phyloP scores from a whole-genome alignment of 1,140 invertebrate genomes.

The Saccostrea glomerata region DNA sequence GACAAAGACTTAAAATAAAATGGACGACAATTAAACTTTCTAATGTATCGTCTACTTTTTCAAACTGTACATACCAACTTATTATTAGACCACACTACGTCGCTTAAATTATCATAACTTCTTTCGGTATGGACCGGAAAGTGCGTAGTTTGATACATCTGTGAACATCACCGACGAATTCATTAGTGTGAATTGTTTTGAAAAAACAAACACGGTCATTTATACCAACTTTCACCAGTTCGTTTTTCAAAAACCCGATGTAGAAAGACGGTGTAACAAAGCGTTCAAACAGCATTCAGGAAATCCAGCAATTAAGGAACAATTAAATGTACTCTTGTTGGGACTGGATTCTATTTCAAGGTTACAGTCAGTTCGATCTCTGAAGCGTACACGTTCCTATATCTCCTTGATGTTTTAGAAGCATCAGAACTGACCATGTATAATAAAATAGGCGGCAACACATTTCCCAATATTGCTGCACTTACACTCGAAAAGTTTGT shows the following conservation, averaged over 20 bases:
- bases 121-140: slow-evolving; percentile 46
- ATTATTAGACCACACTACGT: slow-evolving; percentile 68
- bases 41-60: slow-evolving; percentile 65
- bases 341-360: slow-evolving; percentile 92
- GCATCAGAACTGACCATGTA: slow-evolving; percentile 75
- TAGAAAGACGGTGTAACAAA: slow-evolving; percentile 71
- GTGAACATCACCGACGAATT: slow-evolving; percentile 67
- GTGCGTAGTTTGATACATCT: slow-evolving; percentile 48
- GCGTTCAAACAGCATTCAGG: slow-evolving; percentile 43
- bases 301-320: slow-evolving; percentile 59
- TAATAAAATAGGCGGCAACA: slow-evolving; percentile 78
- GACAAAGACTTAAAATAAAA: slow-evolving; percentile 69
- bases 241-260: slow-evolving; percentile 73
- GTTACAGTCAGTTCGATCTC: slow-evolving; percentile 90
- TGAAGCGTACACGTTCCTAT: slow-evolving; percentile 85
- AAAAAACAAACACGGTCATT: slow-evolving; percentile 60
- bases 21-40: slow-evolving; percentile 57
- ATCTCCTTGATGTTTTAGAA: slow-evolving; percentile 76
- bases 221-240: slow-evolving; percentile 79
- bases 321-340: slow-evolving; percentile 84
- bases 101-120: slow-evolving; percentile 60
- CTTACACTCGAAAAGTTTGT: slow-evolving; percentile 75
- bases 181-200: slow-evolving; percentile 71
- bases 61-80: slow-evolving; percentile 72
- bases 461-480: slow-evolving; percentile 78